These are phyloP conservation scores for Urocyon cinereoargenteus DNA, from an alignment of 2,797 vertebrate species.

Conservation along the genomic window DNA sequence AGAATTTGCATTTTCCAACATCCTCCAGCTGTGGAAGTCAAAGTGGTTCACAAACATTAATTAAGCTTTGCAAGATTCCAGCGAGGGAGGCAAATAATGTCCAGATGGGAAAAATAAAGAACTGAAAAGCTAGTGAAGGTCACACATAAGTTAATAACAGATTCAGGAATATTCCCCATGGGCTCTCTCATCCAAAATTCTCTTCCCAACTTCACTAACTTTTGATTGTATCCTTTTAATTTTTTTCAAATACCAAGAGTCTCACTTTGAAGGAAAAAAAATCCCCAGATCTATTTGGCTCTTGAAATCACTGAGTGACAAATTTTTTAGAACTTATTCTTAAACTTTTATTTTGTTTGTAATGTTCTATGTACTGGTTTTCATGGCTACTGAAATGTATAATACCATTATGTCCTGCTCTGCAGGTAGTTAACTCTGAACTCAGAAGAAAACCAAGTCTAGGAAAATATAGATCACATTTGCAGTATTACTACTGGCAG, in stretches of 20 bases:
- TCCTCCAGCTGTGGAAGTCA: conserved; percentile 53
- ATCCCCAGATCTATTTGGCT: not conserved
- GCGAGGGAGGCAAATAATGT: conserved; percentile 18
- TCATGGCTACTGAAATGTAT: not conserved
- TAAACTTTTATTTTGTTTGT: conserved; percentile 1
- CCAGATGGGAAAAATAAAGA: not conserved
- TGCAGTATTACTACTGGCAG: not conserved
- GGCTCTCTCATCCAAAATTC: not conserved
- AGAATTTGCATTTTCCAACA: conserved; percentile 65
- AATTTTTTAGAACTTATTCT: not conserved
- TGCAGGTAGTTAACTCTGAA: conserved; percentile 1
- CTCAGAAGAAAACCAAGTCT: not conserved
- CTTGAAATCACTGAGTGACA: conserved; percentile 5
- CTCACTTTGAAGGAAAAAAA: not conserved
- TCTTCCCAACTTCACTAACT: conserved; percentile 44
- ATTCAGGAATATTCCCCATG: not conserved
- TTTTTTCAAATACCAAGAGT: not conserved
- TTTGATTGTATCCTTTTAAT: not conserved
- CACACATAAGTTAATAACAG: conserved; percentile 45
- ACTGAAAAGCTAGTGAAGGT: conserved; percentile 24
- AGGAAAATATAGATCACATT: not conserved
- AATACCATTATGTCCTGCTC: not conserved
- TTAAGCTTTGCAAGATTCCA: conserved; percentile 57
- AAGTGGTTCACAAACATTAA: conserved; percentile 44
- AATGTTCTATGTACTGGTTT: not conserved